Evolutionary conservation across 2,113 vertebrate genomes (phyloP), one percentile per base, ranked within the genome.

Genomic region (Falco punctatus): DNA sequence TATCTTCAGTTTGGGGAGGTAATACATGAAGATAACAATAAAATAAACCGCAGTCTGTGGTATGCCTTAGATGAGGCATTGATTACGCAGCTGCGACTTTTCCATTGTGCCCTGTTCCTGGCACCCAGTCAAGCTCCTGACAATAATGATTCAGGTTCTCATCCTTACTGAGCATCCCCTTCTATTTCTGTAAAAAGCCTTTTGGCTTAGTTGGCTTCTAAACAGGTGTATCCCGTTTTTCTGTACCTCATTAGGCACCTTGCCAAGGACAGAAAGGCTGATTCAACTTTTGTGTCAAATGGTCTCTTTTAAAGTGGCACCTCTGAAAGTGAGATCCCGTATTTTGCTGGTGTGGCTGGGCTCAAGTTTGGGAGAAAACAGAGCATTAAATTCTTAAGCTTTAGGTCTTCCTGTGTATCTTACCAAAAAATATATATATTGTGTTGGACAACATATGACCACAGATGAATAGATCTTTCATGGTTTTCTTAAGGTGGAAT

Each of bases 231-330:
- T 88, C 84, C 75, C 58, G 79, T 91, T 95, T 73, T 94, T 85
- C 83, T 84, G 54, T 80, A 73, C 83, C 91, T 95, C 92, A 91
- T 96, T 97, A 95, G 91, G 95, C 54, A 4, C 38, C 58, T 94
- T 55, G 89, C 94, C 95, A 95, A 82, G 74, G 64, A 95, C 46
- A 91, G 78, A 95, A 91, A 82, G 62, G 78, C 89, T 96, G 91
- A 95, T 95, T 95, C 95, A 94, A 94, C 91, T 69, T 75, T 72
- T 26, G 91, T 88, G 94, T 96, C 96, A 94, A 94, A 70, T 0
- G 1, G 3, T 58, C 14, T 73, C 67, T 92, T 95, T 92, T 82
- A 62, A 97, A 96, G 54, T 62, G 48, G 81, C 46, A 88, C 52
- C 81, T 96, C 92, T 91, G 62, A 75, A 94, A 94, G 61, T 42